phyloP scores from a whole-genome alignment of 2,797 vertebrate genomes.

The Chrysocyon brachyurus region DNA sequence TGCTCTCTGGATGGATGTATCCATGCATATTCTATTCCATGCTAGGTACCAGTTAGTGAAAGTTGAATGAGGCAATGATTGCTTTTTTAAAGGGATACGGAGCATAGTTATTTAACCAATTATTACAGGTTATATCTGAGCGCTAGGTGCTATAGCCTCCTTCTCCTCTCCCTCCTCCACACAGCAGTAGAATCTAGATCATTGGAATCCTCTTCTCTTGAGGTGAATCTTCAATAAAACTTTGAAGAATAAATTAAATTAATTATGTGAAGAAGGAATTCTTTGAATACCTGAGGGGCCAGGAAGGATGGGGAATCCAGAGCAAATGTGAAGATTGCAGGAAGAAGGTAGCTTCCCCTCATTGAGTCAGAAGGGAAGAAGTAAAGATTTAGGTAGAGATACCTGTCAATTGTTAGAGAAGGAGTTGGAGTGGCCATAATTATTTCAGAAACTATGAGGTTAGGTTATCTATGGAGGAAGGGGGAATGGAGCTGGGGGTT shows the following conservation, averaged over 20 bases:
- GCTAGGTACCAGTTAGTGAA: background rate
- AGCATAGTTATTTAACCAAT: background rate
- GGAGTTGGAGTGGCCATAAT: background rate
- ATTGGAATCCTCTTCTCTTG: background rate
- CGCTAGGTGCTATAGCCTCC: background rate
- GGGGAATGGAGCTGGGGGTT: background rate
- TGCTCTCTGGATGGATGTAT: background rate
- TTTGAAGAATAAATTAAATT: background rate
- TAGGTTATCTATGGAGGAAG: background rate
- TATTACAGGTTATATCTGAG: background rate
- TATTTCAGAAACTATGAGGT: background rate
- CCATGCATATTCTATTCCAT: background rate
- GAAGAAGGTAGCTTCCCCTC: background rate
- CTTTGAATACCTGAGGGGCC: background rate
- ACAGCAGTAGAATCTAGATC: background rate
- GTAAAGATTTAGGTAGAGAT: background rate
- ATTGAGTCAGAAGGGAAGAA: background rate
- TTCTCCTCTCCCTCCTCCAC: accelerated
- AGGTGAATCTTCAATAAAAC: background rate
- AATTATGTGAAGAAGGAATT: background rate
- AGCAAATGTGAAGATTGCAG: background rate
- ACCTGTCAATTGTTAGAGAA: background rate
- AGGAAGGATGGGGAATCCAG: background rate
- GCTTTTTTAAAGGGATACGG: background rate
- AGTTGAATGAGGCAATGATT: background rate